Conservation (phyloP, 2,888 invertebrate genomes). For the Biston stratarius region DNA sequence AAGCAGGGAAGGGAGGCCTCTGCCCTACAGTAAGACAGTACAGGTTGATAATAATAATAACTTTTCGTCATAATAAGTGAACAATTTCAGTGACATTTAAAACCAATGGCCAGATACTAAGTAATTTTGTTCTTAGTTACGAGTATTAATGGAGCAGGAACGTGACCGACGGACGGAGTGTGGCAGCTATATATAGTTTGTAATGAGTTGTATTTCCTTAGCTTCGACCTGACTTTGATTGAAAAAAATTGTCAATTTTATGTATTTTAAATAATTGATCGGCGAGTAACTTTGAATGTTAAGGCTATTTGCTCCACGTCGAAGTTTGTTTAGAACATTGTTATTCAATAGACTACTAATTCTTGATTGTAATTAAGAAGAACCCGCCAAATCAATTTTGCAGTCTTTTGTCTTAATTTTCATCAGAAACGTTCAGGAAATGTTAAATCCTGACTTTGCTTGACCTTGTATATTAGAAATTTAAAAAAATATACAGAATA, state of each 20-base stretch:
- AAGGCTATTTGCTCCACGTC: neutral
- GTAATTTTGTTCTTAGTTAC: constrained; percentile 59
- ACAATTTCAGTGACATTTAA: constrained; percentile 16
- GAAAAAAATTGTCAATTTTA: constrained; percentile 17
- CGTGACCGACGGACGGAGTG: constrained; percentile 69
- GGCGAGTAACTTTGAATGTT: too few relatives aligned
- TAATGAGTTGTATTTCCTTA: constrained; percentile 71
- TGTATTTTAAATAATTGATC: neutral
- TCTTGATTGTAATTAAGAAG: too few relatives aligned
- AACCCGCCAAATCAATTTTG: too few relatives aligned
- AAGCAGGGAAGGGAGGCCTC: too few relatives aligned
- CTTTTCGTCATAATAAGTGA: neutral
- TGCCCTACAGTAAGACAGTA: too few relatives aligned
- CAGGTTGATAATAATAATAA: neutral
- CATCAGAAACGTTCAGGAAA: too few relatives aligned
- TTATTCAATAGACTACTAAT: too few relatives aligned
- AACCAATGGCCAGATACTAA: constrained; percentile 26
- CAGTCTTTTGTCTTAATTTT: too few relatives aligned
- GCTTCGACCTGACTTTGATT: constrained; percentile 43
- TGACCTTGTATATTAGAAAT: too few relatives aligned
- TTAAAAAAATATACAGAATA: too few relatives aligned
- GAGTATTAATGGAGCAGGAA: constrained; percentile 71
- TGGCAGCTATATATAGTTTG: constrained; percentile 62
- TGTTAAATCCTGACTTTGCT: too few relatives aligned
- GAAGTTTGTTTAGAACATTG: too few relatives aligned